A percentile compares a stretch with the other conserved stretches of the same genome.
These are phyloP conservation scores for Tipula confusa DNA, from an alignment of 2,888 invertebrate genomes.

Conservation along the genomic window DNA sequence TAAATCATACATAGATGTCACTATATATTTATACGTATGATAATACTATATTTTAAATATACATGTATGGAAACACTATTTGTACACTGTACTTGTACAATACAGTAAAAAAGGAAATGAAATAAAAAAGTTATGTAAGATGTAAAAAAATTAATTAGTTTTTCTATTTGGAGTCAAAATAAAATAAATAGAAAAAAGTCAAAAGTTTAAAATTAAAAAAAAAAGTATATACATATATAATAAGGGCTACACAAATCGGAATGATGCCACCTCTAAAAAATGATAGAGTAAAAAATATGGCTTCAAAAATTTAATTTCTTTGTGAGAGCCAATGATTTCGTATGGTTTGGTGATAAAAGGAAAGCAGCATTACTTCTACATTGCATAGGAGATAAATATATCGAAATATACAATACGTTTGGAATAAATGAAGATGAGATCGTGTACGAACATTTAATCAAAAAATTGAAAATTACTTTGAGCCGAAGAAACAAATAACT, in stretches of 20 bases:
- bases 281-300: not conserved
- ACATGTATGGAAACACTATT: too few species aligned
- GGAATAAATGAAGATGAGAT: not conserved
- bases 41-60: too few species aligned
- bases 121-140: too few species aligned
- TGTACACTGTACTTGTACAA: too few species aligned
- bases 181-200: not conserved
- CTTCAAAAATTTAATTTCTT: not conserved
- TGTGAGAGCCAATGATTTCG: not conserved
- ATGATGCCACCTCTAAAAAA: not conserved
- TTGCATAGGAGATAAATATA: not conserved
- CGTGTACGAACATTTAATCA: not conserved
- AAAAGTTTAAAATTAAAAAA: not conserved
- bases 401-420: not conserved
- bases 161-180: not conserved
- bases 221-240: too few species aligned
- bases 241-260: not conserved
- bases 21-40: too few species aligned
- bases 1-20: too few species aligned
- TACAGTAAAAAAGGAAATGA: too few species aligned
- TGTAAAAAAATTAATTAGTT: not conserved
- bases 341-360: not conserved
- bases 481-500: not conserved
- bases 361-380: not conserved
- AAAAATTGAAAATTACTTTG: not conserved